phyloP scores from a whole-genome alignment of 2,113 vertebrate genomes.

The Nettapus auritus region DNA sequence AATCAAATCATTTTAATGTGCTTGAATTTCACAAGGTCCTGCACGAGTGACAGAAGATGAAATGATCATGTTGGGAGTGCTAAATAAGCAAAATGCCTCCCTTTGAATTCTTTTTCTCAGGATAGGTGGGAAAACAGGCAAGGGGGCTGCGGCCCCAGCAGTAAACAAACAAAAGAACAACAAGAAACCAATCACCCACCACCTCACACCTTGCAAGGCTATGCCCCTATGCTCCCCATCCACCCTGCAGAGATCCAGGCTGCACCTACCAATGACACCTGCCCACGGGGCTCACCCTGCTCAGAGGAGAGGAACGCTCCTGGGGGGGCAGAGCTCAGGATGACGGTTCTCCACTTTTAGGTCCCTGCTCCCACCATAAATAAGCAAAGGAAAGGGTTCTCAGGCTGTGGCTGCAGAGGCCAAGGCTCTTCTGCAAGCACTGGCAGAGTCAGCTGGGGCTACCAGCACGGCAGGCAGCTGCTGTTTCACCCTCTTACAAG shows the following conservation, averaged over 20 bases:
- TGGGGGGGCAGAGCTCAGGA: neutral
- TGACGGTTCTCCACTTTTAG: neutral
- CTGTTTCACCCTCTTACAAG: neutral
- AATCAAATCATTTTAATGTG: neutral
- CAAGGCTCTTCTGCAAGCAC: too few species aligned
- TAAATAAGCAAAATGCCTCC: neutral
- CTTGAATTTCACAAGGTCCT: neutral
- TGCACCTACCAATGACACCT: neutral
- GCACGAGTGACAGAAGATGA: neutral
- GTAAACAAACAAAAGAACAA: neutral
- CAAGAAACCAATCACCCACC: fast-evolving
- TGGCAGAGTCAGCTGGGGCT: neutral
- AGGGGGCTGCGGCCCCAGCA: neutral
- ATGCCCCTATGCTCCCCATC: neutral
- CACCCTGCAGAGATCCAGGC: neutral
- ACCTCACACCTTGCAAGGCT: neutral
- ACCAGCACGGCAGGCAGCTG: neutral
- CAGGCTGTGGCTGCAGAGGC: too few species aligned
- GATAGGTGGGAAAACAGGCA: neutral
- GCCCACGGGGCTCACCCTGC: neutral
- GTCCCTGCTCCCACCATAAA: neutral
- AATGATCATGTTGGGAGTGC: neutral
- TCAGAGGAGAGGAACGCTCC: neutral
- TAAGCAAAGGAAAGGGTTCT: neutral
- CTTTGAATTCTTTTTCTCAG: neutral